Base-by-base conservation (phyloP, 2,797 vertebrate genomes). In the Trichosurus vulpecula region DNA sequence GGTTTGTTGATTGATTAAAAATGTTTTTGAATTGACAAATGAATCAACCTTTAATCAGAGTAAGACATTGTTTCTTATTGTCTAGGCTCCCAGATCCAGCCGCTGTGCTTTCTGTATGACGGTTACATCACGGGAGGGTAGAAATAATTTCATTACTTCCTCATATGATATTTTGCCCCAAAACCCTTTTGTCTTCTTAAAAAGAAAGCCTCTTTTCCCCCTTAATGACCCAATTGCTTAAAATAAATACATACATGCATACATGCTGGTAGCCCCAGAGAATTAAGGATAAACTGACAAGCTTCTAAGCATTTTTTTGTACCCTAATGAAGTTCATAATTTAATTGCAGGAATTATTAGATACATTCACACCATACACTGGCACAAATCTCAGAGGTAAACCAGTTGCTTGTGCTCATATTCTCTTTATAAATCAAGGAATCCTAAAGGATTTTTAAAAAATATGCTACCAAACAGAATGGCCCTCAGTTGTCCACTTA, bases 281-380 rank as follows among this genome's bases (percentile, higher is more conserved):
- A 98, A 96, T 97, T 97, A 95, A 95, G 97, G 96, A 98, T 97
- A 98, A 98, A 98, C 92, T 98, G 97, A 97, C 35, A 97, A 92
- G 47, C 92, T 98, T 94, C 97, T 98, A 98, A 98, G 97, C 90
- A 51, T 97, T 96, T 98, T 98, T 95, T 89, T 93, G 30, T 90
- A 97, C 94, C 66, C 96, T 98, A 98, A 98, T 97, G 97, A 98
- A 98, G 93, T 97, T 97, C 92, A 96, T 98, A 97, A 98, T 98
- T 98, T 98, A 98, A 98, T 96, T 97, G 97, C 95, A 97, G 95
- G 97, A 98, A 98, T 97, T 97, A 96, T 97, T 97, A 98, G 92
- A 93, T 95, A 96, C 47, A 97, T 97, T 98, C 91, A 96, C 94
- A 97, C 91, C 93, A 97, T 97, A 96, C 91, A 97, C 97, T 95